phyloP scores from a whole-genome alignment of 2,888 invertebrate species.

The Adineta ricciae region DNA sequence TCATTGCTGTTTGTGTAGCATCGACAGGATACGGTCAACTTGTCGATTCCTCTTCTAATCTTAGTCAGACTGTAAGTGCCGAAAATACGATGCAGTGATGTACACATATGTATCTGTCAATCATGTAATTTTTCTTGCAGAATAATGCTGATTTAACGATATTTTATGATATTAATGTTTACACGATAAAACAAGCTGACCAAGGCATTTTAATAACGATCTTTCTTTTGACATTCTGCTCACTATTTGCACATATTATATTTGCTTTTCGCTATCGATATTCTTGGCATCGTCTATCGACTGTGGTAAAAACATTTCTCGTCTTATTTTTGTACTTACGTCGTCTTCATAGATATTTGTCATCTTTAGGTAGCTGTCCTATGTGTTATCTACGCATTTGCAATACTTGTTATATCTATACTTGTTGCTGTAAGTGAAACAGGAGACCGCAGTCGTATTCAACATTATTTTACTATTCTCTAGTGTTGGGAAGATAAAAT shows the following conservation, averaged over 20 bases:
- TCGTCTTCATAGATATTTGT: not conserved
- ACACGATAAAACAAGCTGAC: not conserved
- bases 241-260: not conserved
- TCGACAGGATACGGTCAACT: not conserved
- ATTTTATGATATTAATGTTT: conserved; percentile 3
- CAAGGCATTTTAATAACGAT: not conserved
- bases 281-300: not conserved
- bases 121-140: not conserved
- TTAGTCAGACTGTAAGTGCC: not conserved
- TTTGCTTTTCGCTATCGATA: not conserved
- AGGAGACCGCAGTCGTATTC: not conserved
- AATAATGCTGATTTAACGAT: not conserved
- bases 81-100: not conserved
- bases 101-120: not conserved
- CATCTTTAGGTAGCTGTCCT: conserved; percentile 1
- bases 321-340: not conserved
- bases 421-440: not conserved
- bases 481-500: conserved; percentile 23
- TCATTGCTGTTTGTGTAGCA: not conserved
- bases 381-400: not conserved
- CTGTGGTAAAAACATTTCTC: not conserved
- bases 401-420: not conserved
- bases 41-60: not conserved
- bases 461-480: not conserved
- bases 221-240: not conserved